phyloP scores from a whole-genome alignment of 1,140 invertebrate species.

The Trichoplusia ni region DNA sequence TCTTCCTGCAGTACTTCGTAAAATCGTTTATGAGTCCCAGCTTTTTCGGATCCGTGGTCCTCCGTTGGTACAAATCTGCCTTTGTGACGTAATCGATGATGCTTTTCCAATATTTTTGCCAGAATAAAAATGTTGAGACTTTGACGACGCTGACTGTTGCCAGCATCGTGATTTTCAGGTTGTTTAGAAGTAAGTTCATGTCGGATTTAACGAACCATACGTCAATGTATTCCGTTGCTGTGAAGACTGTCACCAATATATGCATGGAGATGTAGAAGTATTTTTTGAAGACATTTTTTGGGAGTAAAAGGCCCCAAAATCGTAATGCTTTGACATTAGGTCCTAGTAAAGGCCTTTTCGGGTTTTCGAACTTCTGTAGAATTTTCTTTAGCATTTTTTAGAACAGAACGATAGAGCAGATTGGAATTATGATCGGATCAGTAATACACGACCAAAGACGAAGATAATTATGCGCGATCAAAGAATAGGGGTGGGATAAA shows the following conservation, averaged over 20 bases:
- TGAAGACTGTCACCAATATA: slow-evolving; percentile 58
- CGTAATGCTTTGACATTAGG: slow-evolving; percentile 62
- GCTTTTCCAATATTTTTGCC: slow-evolving; percentile 60
- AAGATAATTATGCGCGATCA: slow-evolving; percentile 17
- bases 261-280: slow-evolving; percentile 62
- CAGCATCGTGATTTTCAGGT: slow-evolving; percentile 68
- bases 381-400: slow-evolving; percentile 46
- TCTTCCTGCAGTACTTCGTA: slow-evolving; percentile 66
- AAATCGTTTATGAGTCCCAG: slow-evolving; percentile 46
- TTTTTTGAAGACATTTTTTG: slow-evolving; percentile 46
- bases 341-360: slow-evolving; percentile 57
- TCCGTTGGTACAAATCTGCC: slow-evolving; percentile 55
- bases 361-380: slow-evolving; percentile 59
- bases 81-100: slow-evolving; percentile 65
- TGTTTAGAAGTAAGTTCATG: slow-evolving; percentile 61
- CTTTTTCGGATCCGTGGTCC: slow-evolving; percentile 35
- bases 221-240: slow-evolving; percentile 60
- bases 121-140: slow-evolving; percentile 57
- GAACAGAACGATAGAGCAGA: background rate
- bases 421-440: slow-evolving; percentile 18
- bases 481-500: slow-evolving; percentile 15
- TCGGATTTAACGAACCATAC: slow-evolving; percentile 67
- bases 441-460: slow-evolving; percentile 1
- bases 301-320: slow-evolving; percentile 71
- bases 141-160: slow-evolving; percentile 66